Percentiles rank a stretch among this genome's conserved stretches.
Conservation (phyloP, 2,113 vertebrate species). For the Smithornis capensis region DNA sequence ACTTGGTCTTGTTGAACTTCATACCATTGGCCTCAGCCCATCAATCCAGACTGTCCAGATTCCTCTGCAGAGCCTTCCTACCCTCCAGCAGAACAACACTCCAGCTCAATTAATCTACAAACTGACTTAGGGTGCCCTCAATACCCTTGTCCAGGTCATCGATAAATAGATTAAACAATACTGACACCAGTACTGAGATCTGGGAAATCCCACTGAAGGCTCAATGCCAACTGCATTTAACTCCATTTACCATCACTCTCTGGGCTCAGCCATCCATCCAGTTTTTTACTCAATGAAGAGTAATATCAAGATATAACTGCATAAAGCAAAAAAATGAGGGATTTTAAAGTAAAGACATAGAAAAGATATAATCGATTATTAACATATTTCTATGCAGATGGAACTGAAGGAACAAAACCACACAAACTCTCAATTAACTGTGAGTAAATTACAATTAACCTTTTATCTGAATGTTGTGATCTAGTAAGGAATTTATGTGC, state of each 20-base stretch:
- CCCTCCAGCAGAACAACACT: background rate
- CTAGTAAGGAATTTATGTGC: background rate
- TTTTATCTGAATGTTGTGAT: background rate
- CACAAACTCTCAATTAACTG: background rate
- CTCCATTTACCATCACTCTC: background rate
- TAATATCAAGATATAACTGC: background rate
- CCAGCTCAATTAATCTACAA: background rate
- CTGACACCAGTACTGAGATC: background rate
- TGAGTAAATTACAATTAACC: background rate
- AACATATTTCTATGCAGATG: background rate
- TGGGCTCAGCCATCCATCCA: no score
- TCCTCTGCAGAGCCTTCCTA: background rate
- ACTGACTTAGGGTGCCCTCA: background rate
- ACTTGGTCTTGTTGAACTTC: background rate
- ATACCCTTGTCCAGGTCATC: background rate
- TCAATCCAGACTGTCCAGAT: background rate
- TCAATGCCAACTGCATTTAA: accelerated
- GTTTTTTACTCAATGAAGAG: background rate
- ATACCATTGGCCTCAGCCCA: background rate
- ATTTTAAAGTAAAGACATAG: background rate
- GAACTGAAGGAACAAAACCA: background rate
- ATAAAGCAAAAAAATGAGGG: background rate
- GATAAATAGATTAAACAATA: background rate
- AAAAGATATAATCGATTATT: background rate
- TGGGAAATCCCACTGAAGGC: background rate